Evolutionary conservation across 2,113 vertebrate genomes (phyloP), one percentile per base, ranked within the genome.

Genomic region (Cariama cristata): DNA sequence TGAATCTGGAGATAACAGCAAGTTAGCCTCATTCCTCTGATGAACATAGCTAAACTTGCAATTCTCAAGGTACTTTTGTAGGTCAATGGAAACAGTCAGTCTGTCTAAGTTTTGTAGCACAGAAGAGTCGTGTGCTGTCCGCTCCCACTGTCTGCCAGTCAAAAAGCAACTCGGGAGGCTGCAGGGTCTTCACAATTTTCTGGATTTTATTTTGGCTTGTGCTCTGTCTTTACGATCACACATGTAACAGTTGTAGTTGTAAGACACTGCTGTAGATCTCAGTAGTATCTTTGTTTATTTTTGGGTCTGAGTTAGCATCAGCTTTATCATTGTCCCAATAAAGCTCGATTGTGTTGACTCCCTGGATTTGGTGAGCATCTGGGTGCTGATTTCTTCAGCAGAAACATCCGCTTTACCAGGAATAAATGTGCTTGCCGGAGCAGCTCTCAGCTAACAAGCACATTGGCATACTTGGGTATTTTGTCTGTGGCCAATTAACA

Each of bases 51-150:
- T 90, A 82, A 89, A 68, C 53, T 85, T 69, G 87, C 53, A 76
- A 3, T 93, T 90, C 77, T 95, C 81, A 50, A 90, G 58, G 55
- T 92, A 53, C 53, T 96, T 96, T 95, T 79, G 40, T 93, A 95
- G 93, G 87, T 94, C 87, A 86, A 0, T 53, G 38, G 52, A 55
- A 88, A 55, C 85, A 55, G 40, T 72, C 69, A 45, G 64, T 81
- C 42, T 81, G 24, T 32, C 4, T 3, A 56, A 79, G 49, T 86
- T 96, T 71, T 90, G 75, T 55, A 77, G 81, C 75, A 53, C 42
- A 64, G 58, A 75, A 75, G 28, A 66, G 28, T 15, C 2, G 2
- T 21, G 13, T 74, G 38, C 35, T 56, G 67, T 64, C 50, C 20
- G 0, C 50, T 74, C 56, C 28, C 32, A 16, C 55, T 20, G 24